phyloP scores from a whole-genome alignment of 2,888 invertebrate species.

The Disparrhopalites patrizii region DNA sequence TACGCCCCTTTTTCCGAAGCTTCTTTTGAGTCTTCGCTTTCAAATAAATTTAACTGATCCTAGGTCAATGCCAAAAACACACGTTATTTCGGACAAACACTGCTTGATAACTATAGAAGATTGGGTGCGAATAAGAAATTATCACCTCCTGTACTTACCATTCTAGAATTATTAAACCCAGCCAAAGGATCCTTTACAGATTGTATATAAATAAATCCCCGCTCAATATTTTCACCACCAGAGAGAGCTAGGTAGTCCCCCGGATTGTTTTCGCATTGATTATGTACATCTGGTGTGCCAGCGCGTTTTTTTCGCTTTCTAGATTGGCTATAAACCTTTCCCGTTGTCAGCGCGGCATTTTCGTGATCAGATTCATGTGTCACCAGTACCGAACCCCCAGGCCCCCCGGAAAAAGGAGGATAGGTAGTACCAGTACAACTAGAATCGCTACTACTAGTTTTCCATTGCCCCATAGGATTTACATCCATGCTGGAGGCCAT shows the following conservation, averaged over 20 bases:
- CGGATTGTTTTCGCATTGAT: neutral
- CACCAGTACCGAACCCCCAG: conserved; percentile 2
- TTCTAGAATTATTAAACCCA: neutral
- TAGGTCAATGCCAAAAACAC: too few species aligned
- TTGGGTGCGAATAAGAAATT: too few species aligned
- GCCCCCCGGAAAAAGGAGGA: conserved; percentile 1
- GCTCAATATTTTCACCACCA: neutral
- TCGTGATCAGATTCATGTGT: neutral
- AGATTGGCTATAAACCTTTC: neutral
- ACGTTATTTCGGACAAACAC: too few species aligned
- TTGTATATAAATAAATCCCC: neutral
- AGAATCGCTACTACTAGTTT: neutral
- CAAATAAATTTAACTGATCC: too few species aligned
- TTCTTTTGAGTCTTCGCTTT: too few species aligned
- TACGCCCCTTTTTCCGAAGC: neutral
- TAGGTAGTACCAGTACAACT: neutral
- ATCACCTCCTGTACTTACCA: neutral
- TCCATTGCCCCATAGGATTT: neutral
- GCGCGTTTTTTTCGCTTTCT: neutral
- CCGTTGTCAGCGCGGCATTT: neutral
- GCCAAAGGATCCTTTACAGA: neutral
- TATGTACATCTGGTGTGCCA: neutral
- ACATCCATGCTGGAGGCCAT: neutral
- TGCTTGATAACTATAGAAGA: too few species aligned
- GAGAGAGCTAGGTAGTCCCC: neutral